These are phyloP conservation scores for Potamarius usumacintae DNA, from an alignment of 2,113 vertebrate genomes.

Conservation along the genomic window DNA sequence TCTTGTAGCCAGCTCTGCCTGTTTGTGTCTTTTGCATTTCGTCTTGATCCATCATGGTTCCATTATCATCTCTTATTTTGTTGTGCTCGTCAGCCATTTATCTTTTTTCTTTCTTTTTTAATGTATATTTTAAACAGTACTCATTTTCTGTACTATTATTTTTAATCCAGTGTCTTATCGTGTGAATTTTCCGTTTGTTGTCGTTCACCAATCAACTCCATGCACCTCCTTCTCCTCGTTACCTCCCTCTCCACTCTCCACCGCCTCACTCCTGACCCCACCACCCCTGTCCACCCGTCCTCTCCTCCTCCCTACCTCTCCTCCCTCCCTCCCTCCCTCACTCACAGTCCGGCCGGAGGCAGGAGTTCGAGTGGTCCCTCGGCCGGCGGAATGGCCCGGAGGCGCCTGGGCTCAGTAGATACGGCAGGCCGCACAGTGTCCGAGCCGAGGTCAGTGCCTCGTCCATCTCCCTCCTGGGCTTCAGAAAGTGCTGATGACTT, in stretches of 20 bases:
- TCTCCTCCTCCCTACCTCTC: constrained; percentile 62
- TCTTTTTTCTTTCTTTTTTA: neutral
- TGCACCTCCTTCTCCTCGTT: constrained; percentile 37
- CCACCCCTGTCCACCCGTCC: constrained; percentile 59
- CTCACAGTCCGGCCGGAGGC: constrained; percentile 95
- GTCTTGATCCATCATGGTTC: constrained; percentile 54
- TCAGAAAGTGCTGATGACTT: constrained; percentile 53
- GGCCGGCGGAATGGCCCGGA: constrained; percentile 84
- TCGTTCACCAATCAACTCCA: constrained; percentile 46
- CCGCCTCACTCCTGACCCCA: constrained; percentile 54
- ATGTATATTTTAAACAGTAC: constrained; percentile 15
- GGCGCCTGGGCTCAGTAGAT: constrained; percentile 84
- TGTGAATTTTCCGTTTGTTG: constrained; percentile 47
- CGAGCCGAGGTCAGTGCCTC: constrained; percentile 91
- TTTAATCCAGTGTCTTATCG: constrained; percentile 56
- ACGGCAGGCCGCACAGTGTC: constrained; percentile 87
- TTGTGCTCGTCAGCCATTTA: constrained; percentile 48
- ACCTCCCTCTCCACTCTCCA: constrained; percentile 72
- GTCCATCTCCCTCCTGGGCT: constrained; percentile 59
- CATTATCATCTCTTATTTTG: constrained; percentile 67
- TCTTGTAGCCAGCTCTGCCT: constrained; percentile 77
- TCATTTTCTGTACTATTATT: constrained; percentile 64
- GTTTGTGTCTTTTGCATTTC: constrained; percentile 46
- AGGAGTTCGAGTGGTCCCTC: constrained; percentile 92
- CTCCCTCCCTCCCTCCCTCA: constrained; percentile 54